Base-by-base conservation (phyloP, 2,113 vertebrate genomes). In the Aegotheles bennettii region DNA sequence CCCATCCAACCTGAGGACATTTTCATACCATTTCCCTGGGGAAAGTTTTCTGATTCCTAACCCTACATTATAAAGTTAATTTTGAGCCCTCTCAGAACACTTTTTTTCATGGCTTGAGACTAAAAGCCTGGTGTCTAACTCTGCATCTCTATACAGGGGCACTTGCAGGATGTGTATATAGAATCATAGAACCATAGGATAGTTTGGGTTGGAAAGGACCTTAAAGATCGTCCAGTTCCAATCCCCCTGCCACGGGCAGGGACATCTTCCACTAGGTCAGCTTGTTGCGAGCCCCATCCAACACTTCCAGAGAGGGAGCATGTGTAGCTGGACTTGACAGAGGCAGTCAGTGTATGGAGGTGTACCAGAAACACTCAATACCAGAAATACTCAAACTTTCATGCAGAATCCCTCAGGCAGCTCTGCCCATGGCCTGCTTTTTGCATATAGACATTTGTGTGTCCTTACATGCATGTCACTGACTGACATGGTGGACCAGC, bases 401-500 rank as follows among this genome's bases (percentile, higher is more conserved):
- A 42, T 17, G 25, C 42, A 69, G 54, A 90, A 76, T 69, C 16
- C 15, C 26, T 76, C 33, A 5, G n/a, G 57, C 4, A 14, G 10
- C 68, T 69, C 31, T 81, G 33, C 48, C 21, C 1, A 1, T 51
- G 75, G 29, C 36, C 64, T 74, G 48, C 13, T 67, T 80, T 47
- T 43, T 63, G 28, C 2, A 0, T 13, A 26, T 14, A 14, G 11
- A 36, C 45, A 18, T 36, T 9, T 45, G 26, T 24, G 14, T 36
- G 25, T 47, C 33, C 47, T 60, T 47, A 43, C 13, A 15, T 3
- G 16, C 15, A 21, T 0, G 0, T 28, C 13, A 6, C 42, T 16
- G 23, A 25, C 40, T 17, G 38, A 42, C 19, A 23, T 29, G 69
- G 70, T 2, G 4, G 16, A 48, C 28, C 14, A 24, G 11, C 33